A percentile compares a stretch with the other conserved stretches of the same genome.
Conservation (phyloP, 1,140 invertebrate genomes). For the Drosophila kanapiae region DNA sequence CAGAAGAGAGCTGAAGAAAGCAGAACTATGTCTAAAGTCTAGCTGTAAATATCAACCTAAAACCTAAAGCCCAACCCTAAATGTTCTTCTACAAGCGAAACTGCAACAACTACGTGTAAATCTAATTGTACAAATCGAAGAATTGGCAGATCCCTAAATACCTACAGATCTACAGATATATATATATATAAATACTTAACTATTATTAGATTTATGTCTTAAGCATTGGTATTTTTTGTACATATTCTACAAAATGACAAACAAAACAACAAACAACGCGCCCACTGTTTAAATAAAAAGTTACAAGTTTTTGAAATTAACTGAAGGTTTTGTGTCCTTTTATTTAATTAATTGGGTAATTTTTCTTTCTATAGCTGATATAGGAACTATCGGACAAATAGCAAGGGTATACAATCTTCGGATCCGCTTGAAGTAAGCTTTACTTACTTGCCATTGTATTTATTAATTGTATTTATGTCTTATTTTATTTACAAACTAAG, state of each 20-base stretch:
- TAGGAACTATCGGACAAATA: too few species aligned
- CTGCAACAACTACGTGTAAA: constrained; percentile 64
- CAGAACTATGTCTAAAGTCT: constrained; percentile 34
- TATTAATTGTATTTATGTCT: not conserved
- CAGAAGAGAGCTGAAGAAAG: constrained; percentile 11
- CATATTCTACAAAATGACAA: constrained; percentile 53
- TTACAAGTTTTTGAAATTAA: constrained; percentile 78
- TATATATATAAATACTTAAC: constrained; percentile 45
- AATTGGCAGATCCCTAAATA: constrained; percentile 59
- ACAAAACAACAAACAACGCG: constrained; percentile 41
- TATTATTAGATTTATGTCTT: constrained; percentile 49
- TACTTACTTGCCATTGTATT: too few species aligned
- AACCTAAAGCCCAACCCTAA: constrained; percentile 50
- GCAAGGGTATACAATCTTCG: too few species aligned
- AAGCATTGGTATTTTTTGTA: constrained; percentile 78
- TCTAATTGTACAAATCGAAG: constrained; percentile 65
- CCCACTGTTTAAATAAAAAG: constrained; percentile 80
- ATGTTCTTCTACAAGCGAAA: constrained; percentile 32
- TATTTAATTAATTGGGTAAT: not conserved
- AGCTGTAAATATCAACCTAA: constrained; percentile 46
- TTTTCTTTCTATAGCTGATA: too few species aligned
- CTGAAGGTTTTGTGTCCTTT: not conserved
- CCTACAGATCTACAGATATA: constrained; percentile 23
- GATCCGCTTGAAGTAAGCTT: too few species aligned
- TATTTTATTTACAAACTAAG: too few species aligned